A percentile compares a stretch with the other conserved stretches of the same genome.
phyloP scores from a whole-genome alignment of 2,113 vertebrate genomes.

The Mola mola region DNA sequence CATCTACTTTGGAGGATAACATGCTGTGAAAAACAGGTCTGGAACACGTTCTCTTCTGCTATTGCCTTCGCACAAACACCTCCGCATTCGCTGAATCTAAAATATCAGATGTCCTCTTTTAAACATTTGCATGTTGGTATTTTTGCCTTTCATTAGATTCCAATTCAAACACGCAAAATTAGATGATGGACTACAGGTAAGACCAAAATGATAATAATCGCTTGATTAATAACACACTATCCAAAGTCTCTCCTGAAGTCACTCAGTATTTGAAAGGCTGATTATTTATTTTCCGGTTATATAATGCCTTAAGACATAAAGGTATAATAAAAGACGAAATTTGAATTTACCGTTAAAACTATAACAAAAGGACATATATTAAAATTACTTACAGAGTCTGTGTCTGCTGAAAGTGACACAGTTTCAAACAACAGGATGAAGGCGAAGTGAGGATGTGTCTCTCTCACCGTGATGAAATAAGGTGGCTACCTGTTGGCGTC shows the following conservation, averaged over 20 bases:
- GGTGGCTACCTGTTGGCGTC: slow-evolving; percentile 13
- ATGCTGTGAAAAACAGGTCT: slow-evolving; percentile 64
- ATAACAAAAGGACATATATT: neutral
- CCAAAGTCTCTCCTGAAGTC: too few relatives aligned
- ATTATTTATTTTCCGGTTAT: too few relatives aligned
- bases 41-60: neutral
- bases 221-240: too few relatives aligned
- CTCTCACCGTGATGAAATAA: slow-evolving; percentile 12
- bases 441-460: neutral
- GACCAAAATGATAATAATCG: neutral
- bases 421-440: neutral
- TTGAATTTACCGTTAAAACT: too few relatives aligned
- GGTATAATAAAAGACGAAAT: too few relatives aligned
- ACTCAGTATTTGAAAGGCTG: neutral
- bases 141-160: too few relatives aligned
- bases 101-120: neutral
- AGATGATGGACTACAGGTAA: too few relatives aligned
- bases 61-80: neutral
- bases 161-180: too few relatives aligned
- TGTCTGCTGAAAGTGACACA: too few relatives aligned
- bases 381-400: slow-evolving; percentile 43
- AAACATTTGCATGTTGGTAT: slow-evolving; percentile 36
- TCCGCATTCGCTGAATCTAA: neutral
- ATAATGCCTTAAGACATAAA: too few relatives aligned
- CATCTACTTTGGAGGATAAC: slow-evolving; percentile 42